Evolutionary conservation across 1,140 invertebrate genomes (phyloP).

Genomic region (Aricia agestis): DNA sequence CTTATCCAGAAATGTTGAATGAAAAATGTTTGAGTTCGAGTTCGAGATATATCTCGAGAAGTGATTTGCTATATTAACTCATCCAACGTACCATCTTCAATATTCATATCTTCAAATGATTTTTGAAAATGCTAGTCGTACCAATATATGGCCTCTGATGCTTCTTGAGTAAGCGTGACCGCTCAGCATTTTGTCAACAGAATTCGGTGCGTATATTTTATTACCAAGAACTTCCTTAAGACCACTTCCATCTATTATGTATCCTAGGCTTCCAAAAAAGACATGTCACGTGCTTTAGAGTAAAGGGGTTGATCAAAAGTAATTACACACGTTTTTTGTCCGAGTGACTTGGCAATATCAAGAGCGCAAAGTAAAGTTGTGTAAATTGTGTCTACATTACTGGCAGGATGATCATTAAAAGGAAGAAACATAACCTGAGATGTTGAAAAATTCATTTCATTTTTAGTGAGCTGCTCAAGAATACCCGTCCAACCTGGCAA

Average conservation of each 20-base stretch:
- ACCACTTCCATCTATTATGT: conserved; percentile 60
- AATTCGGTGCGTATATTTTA: conserved; percentile 49
- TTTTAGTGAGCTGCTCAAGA: conserved; percentile 32
- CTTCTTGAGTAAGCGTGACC: conserved; percentile 45
- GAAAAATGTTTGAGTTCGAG: too few relatives aligned
- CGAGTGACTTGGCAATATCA: conserved; percentile 31
- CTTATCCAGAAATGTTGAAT: conserved; percentile 45
- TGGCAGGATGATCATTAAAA: conserved; percentile 54
- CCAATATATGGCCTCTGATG: conserved; percentile 53
- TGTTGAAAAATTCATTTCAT: conserved; percentile 31
- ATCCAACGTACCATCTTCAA: conserved; percentile 38
- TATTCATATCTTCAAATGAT: conserved; percentile 41
- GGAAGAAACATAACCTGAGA: conserved; percentile 52
- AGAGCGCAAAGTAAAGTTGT: conserved; percentile 43
- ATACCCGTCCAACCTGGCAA: conserved; percentile 43
- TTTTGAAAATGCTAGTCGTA: conserved; percentile 42
- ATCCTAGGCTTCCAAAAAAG: conserved; percentile 59
- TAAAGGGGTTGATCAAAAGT: conserved; percentile 65
- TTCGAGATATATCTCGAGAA: conserved; percentile 41
- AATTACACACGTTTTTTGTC: conserved; percentile 38
- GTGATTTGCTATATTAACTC: conserved; percentile 44
- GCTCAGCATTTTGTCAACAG: conserved; percentile 56
- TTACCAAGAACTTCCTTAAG: conserved; percentile 45
- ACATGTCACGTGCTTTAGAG: conserved; percentile 65
- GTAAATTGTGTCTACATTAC: conserved; percentile 41